These are phyloP conservation scores for Phaetusa simplex DNA, from an alignment of 2,113 vertebrate genomes.

Conservation along the genomic window DNA sequence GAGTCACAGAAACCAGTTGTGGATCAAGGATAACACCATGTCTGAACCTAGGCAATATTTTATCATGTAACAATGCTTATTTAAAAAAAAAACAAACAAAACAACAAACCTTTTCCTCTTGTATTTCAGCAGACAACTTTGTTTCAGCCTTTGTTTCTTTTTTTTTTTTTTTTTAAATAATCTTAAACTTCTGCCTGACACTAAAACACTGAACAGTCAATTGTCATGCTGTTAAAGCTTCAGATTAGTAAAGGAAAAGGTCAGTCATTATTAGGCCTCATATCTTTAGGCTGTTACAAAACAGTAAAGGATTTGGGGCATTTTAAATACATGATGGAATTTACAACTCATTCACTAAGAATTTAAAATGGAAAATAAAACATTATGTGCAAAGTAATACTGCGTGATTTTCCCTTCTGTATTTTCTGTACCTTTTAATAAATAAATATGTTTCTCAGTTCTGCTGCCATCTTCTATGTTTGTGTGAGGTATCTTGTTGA, in stretches of 20 bases:
- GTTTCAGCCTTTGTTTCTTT: not conserved
- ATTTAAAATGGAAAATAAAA: not conserved
- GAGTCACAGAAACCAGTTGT: not conserved
- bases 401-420: not conserved
- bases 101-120: not conserved
- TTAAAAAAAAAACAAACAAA: not conserved
- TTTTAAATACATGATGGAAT: slow-evolving; percentile 1
- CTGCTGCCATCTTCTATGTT: not conserved
- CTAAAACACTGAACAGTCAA: not conserved
- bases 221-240: not conserved
- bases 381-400: not conserved
- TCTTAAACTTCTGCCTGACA: not conserved
- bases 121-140: not conserved
- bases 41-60: not conserved
- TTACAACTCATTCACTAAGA: not conserved
- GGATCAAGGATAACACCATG: not conserved
- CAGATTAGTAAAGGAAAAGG: not conserved
- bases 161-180: not conserved
- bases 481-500: not conserved
- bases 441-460: slow-evolving; percentile 17
- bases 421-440: not conserved
- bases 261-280: not conserved
- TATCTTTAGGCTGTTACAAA: not conserved
- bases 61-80: not conserved
- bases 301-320: not conserved